These are phyloP conservation scores for Nematolebias whitei DNA, from an alignment of 2,113 vertebrate species.

Conservation along the genomic window DNA sequence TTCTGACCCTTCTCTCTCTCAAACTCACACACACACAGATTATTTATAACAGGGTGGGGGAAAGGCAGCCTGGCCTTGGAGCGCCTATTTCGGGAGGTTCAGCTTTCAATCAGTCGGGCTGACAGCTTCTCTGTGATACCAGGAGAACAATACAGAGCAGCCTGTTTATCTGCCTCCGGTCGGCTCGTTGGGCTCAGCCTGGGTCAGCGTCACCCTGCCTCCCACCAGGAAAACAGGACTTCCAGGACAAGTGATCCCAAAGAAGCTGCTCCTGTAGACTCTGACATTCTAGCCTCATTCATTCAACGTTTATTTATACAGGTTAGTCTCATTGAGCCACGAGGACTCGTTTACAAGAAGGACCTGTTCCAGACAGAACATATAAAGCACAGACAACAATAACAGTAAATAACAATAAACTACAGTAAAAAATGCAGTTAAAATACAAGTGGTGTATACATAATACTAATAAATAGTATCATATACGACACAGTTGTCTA, in stretches of 20 bases:
- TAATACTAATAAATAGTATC: too few relatives aligned
- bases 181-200: conserved; percentile 26
- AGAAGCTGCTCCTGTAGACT: not conserved
- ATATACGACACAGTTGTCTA: too few relatives aligned
- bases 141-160: conserved; percentile 65
- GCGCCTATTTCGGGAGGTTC: conserved; percentile 72
- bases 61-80: conserved; percentile 44
- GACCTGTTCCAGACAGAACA: too few relatives aligned
- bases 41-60: conserved; percentile 76
- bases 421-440: too few relatives aligned
- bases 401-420: too few relatives aligned
- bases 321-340: too few relatives aligned
- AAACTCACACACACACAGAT: conserved; percentile 34
- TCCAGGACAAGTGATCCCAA: conserved; percentile 34
- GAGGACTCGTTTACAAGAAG: too few relatives aligned
- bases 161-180: conserved; percentile 66
- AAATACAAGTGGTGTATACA: too few relatives aligned
- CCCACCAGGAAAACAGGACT: conserved; percentile 50
- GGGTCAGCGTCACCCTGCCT: conserved; percentile 52
- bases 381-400: too few relatives aligned
- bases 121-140: conserved; percentile 67
- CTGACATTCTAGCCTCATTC: too few relatives aligned
- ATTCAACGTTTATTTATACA: too few relatives aligned
- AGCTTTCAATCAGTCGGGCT: conserved; percentile 67
- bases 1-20: conserved; percentile 28